Base-by-base conservation (phyloP, 2,888 invertebrate species). In the Anorthoa munda region DNA sequence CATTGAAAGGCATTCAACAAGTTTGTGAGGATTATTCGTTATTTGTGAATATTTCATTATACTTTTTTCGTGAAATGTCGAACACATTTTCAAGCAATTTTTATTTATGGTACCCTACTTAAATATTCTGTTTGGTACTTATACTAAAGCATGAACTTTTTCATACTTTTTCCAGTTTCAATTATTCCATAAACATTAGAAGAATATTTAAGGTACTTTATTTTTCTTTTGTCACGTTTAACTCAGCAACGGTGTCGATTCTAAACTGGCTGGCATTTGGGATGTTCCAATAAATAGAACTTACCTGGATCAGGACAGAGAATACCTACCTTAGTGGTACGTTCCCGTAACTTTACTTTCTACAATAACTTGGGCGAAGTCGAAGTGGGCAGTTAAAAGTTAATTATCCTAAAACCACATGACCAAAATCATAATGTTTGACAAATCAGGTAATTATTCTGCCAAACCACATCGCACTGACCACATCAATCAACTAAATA, bases 401-500 rank as follows among this genome's bases (percentile, higher is more conserved):
- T 26, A 46, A 9, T 39, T 9, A 39, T 39, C 39, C 7, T 39
- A 39, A 39, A 39, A 39, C 39, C 39, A 58, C 45, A 56, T 7
- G 13, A n/a, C 31, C n/a, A 23, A 65, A 21, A 31, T 31, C 39
- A 13, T 17, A 45, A 23, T 71, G 11, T 23, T 56, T 26, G 48
- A 79, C n/a, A 48, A 78, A 64, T 65, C n/a, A 65, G 60, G 60
- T 65, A 65, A 12, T 21, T 81, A 55, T 15, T 61, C 76, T 45
- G 5, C 15, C 48, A 61, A 76, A 66, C 77, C 77, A 81, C 76
- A 53, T 26, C 81, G 75, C 39, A 65, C 61, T 26, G 56, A 77
- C 77, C 77, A 55, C 77, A 75, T 77, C 65, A 81, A 81, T 66
- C 71, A 61, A 48, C 51, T 18, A 39, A 55, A 75, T 51, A 60